phyloP scores from a whole-genome alignment of 2,113 vertebrate genomes.

The Hemibagrus wyckioides region DNA sequence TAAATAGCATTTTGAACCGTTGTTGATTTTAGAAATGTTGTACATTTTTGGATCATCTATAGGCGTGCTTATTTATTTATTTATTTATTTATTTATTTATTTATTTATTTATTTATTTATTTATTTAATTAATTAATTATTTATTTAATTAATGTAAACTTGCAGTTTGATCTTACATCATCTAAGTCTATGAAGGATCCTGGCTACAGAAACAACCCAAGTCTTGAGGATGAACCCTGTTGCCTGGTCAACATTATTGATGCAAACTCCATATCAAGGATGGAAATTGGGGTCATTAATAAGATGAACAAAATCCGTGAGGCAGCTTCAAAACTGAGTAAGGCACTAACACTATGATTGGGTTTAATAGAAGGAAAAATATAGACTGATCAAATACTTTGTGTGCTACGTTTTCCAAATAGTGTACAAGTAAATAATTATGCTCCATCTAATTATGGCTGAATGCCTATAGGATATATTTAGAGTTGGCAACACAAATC shows the following conservation, averaged over 20 bases:
- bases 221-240: background rate
- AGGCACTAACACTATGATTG: background rate
- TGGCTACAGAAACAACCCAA: background rate
- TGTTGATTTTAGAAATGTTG: background rate
- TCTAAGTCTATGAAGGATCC: background rate
- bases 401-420: background rate
- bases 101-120: too few relatives aligned
- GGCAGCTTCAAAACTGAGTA: background rate
- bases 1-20: background rate
- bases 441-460: background rate
- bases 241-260: constrained; percentile 38
- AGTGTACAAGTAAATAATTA: background rate
- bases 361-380: background rate
- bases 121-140: too few relatives aligned
- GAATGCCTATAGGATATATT: background rate
- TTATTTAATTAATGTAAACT: too few relatives aligned
- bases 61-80: too few relatives aligned
- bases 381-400: background rate
- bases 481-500: background rate
- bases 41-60: background rate
- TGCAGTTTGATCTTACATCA: background rate
- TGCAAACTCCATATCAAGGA: background rate
- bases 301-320: background rate
- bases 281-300: background rate
- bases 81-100: too few relatives aligned